phyloP scores from a whole-genome alignment of 2,797 vertebrate species.

The Pangasius macronema region DNA sequence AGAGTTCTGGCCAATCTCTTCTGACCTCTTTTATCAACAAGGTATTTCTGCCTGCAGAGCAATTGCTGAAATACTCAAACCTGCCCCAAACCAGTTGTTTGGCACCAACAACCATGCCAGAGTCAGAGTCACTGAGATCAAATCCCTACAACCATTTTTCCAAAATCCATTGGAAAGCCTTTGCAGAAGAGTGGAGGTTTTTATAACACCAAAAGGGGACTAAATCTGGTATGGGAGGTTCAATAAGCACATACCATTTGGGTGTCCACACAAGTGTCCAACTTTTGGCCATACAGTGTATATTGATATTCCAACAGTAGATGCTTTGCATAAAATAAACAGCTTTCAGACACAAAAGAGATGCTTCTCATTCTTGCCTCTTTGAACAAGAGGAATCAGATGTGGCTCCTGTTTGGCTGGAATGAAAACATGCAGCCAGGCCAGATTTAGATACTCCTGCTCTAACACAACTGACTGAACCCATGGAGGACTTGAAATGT shows the following conservation, averaged over 20 bases:
- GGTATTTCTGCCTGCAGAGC: not conserved
- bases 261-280: no score
- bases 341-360: not conserved
- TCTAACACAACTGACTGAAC: not conserved
- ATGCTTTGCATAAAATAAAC: not conserved
- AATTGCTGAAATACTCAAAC: not conserved
- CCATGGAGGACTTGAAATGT: not conserved
- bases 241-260: not conserved
- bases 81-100: not conserved
- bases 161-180: not conserved
- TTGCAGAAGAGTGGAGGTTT: not conserved
- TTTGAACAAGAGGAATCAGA: not conserved
- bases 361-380: not conserved
- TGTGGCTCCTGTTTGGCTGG: not conserved
- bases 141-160: not conserved
- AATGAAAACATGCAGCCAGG: not conserved
- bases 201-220: not conserved
- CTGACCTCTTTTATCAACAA: not conserved
- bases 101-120: not conserved
- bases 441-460: conserved; percentile 9
- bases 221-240: not conserved
- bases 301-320: not conserved
- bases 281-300: not conserved
- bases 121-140: not conserved
- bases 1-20: not conserved